These are phyloP conservation scores for Pongo abelii DNA, from an alignment of 2,113 vertebrate genomes.

Conservation along the genomic window DNA sequence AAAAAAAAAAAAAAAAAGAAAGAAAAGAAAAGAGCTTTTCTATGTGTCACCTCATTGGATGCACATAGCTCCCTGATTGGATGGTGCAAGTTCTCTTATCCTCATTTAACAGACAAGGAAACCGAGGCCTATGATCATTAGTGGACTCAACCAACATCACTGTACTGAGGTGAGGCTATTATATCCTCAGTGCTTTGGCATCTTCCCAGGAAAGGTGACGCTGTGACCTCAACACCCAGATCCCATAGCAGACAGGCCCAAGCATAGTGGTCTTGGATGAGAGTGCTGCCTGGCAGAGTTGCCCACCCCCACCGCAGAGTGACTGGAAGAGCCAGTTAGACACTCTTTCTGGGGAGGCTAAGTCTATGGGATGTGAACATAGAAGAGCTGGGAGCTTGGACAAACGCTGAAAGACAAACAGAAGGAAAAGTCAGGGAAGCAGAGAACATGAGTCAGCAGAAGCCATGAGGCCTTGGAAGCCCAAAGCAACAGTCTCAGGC, in stretches of 20 bases:
- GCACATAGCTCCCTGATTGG: not conserved
- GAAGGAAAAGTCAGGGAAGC: not conserved
- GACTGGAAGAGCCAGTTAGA: not conserved
- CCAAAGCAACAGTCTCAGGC: not conserved
- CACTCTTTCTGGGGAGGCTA: not conserved
- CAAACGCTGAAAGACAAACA: not conserved
- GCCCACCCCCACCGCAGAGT: accelerated
- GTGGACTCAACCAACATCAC: not conserved
- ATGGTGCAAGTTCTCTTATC: not conserved
- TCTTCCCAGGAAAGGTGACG: not conserved
- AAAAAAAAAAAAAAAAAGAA: too few relatives aligned
- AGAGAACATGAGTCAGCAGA: not conserved
- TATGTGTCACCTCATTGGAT: accelerated
- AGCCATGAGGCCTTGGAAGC: not conserved
- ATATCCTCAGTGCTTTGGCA: not conserved
- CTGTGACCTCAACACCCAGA: not conserved
- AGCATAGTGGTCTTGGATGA: not conserved
- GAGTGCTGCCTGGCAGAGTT: accelerated
- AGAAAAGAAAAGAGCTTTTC: not conserved
- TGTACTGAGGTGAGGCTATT: not conserved
- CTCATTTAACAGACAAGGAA: not conserved
- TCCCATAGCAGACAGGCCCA: not conserved
- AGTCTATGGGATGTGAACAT: not conserved
- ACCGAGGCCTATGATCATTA: not conserved
- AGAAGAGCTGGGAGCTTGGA: not conserved